A percentile compares a stretch with the other conserved stretches of the same genome.
phyloP scores from a whole-genome alignment of 2,113 vertebrate genomes.

The Salvator merianae region DNA sequence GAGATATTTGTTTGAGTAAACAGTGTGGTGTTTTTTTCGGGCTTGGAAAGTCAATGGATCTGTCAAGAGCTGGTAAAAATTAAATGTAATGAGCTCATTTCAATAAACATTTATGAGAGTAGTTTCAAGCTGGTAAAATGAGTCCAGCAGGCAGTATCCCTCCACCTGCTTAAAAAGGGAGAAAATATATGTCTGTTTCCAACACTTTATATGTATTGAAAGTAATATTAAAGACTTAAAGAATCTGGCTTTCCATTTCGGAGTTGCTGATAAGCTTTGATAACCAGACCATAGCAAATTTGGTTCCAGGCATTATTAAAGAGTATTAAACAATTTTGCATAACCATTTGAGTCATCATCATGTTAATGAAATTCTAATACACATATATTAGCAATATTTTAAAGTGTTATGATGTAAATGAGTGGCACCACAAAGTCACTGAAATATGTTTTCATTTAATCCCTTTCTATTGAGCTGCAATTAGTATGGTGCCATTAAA shows the following conservation, averaged over 20 bases:
- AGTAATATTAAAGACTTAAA: slow-evolving; percentile 37
- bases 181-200: slow-evolving; percentile 38
- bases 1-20: slow-evolving; percentile 23
- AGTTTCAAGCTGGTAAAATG: slow-evolving; percentile 62
- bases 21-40: slow-evolving; percentile 20
- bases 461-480: neutral
- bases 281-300: neutral
- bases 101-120: slow-evolving; percentile 72
- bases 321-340: neutral
- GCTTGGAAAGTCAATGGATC: slow-evolving; percentile 29
- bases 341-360: slow-evolving; percentile 10
- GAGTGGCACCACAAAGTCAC: slow-evolving; percentile 1
- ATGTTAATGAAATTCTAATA: neutral
- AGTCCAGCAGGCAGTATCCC: slow-evolving; percentile 47
- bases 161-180: slow-evolving; percentile 48
- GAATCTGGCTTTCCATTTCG: neutral
- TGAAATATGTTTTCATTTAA: slow-evolving; percentile 1
- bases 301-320: neutral
- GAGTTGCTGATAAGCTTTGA: neutral
- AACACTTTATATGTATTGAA: slow-evolving; percentile 51
- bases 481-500: neutral
- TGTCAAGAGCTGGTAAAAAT: slow-evolving; percentile 51
- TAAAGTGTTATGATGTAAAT: slow-evolving; percentile 17
- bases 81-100: slow-evolving; percentile 71
- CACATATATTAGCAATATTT: slow-evolving; percentile 13